phyloP scores from a whole-genome alignment of 1,140 invertebrate genomes.

The Tenebrio molitor region DNA sequence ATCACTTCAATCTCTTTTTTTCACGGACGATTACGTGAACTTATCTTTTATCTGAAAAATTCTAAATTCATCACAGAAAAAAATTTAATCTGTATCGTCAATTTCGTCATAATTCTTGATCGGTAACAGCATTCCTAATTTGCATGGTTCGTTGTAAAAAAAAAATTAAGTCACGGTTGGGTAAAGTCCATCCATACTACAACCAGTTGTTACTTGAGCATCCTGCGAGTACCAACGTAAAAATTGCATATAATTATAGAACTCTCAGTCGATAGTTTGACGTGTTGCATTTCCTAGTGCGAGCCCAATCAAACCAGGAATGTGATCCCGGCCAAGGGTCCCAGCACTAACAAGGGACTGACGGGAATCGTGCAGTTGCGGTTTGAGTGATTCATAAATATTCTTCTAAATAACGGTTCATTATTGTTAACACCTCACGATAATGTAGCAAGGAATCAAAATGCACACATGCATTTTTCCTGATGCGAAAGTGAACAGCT shows the following conservation, averaged over 20 bases:
- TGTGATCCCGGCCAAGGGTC: too few species aligned
- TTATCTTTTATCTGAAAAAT: too few species aligned
- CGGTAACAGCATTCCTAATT: background rate
- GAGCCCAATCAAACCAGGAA: too few species aligned
- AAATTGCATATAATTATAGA: background rate
- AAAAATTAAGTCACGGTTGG: constrained; percentile 19
- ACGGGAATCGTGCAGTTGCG: background rate
- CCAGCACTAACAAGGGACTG: too few species aligned
- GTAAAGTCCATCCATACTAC: background rate
- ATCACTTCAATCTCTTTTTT: too few species aligned
- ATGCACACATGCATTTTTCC: constrained; percentile 37
- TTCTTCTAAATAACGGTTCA: constrained; percentile 34
- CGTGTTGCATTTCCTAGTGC: background rate
- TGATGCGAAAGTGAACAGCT: constrained; percentile 32
- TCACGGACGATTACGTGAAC: too few species aligned
- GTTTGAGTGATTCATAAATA: constrained; percentile 10
- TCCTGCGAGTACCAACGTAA: background rate
- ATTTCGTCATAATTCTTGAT: too few species aligned
- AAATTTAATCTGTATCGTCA: too few species aligned
- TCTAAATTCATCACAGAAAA: too few species aligned
- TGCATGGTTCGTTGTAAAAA: background rate
- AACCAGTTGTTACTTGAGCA: constrained; percentile 1
- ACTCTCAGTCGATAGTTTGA: background rate
- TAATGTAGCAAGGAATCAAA: constrained; percentile 23
- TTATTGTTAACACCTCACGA: constrained; percentile 24